Evolutionary conservation across 2,888 invertebrate genomes (phyloP).

Genomic region (Aphodius sticticus): DNA sequence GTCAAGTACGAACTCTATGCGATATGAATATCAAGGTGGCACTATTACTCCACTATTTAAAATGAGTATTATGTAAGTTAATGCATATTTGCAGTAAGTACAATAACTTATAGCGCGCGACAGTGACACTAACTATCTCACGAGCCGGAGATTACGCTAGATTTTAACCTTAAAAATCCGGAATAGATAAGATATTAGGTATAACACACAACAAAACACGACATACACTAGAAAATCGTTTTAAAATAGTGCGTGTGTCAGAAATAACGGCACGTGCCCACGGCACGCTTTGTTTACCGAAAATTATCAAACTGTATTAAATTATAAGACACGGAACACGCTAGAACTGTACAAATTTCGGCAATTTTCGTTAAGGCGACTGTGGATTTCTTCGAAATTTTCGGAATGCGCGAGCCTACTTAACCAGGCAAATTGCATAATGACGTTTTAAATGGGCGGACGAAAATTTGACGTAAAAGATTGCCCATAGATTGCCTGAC

Average conservation of each 20-base stretch:
- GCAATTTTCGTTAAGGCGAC: background rate
- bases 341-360: background rate
- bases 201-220: background rate
- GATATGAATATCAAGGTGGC: background rate
- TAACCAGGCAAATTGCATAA: background rate
- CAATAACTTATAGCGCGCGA: background rate
- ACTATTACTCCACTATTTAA: background rate
- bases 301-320: background rate
- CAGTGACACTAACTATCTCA: background rate
- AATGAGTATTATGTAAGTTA: background rate
- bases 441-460: background rate
- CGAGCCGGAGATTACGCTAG: background rate
- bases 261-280: background rate
- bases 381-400: background rate
- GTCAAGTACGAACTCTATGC: background rate
- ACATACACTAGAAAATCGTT: background rate
- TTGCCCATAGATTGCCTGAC: slow-evolving; percentile 18
- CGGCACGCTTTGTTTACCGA: background rate
- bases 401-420: background rate
- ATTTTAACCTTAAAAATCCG: background rate
- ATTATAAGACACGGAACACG: background rate
- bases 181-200: background rate
- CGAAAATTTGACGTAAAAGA: slow-evolving; percentile 25
- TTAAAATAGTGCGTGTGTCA: background rate
- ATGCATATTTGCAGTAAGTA: background rate